These are phyloP conservation scores for Lydus trimaculatus DNA, from an alignment of 2,888 invertebrate genomes.

Conservation along the genomic window DNA sequence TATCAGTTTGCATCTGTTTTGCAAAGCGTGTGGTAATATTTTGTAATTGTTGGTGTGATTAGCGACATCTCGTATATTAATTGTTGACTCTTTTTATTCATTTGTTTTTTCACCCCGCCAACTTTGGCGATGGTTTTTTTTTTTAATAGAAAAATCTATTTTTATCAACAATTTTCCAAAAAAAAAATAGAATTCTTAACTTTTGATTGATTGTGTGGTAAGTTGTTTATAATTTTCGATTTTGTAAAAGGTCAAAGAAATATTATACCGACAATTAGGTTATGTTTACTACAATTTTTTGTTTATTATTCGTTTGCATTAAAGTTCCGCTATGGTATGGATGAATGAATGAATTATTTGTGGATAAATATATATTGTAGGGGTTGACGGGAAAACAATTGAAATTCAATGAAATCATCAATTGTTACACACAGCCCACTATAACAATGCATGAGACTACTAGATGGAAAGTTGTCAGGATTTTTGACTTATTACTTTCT, in stretches of 20 bases:
- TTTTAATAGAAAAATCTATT: background rate
- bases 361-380: background rate
- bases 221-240: background rate
- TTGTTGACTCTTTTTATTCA: background rate
- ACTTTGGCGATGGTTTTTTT: background rate
- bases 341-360: background rate
- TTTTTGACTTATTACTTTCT: background rate
- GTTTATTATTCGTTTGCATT: no score
- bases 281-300: background rate
- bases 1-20: background rate
- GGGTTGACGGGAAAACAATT: background rate
- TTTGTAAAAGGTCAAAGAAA: background rate
- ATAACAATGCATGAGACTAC: background rate
- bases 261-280: background rate
- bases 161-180: background rate
- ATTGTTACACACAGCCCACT: background rate
- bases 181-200: background rate
- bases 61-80: background rate
- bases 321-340: background rate
- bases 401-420: constrained; percentile 1
- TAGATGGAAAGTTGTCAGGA: background rate
- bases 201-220: constrained; percentile 3
- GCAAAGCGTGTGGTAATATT: background rate
- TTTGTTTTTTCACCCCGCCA: background rate
- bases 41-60: background rate